These are phyloP conservation scores for Nephila pilipes DNA, from an alignment of 1,140 invertebrate species.

Conservation along the genomic window DNA sequence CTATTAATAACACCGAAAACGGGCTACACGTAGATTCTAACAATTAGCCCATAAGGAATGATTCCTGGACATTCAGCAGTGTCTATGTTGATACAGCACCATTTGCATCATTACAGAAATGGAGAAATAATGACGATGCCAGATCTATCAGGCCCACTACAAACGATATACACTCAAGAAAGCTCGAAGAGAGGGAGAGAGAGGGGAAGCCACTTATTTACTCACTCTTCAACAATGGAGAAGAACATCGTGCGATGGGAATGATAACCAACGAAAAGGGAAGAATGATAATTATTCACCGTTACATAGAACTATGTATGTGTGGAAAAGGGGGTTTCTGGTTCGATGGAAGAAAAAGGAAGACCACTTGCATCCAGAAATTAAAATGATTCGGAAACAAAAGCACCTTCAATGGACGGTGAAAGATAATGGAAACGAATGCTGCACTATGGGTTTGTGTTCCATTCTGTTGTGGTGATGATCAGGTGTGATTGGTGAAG, in stretches of 20 bases:
- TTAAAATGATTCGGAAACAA: conserved; percentile 32
- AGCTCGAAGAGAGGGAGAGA: not conserved
- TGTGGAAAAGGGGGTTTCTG: conserved; percentile 54
- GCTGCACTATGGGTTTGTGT: not conserved
- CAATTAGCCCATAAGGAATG: conserved; percentile 25
- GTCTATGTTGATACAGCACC: conserved; percentile 34
- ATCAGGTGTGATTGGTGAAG: not conserved
- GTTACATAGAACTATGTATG: not conserved
- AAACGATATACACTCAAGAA: not conserved
- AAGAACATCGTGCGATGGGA: conserved; percentile 43
- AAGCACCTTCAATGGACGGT: not conserved
- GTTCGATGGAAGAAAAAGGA: conserved; percentile 1
- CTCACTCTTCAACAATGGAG: conserved; percentile 32
- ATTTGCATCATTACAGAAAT: conserved; percentile 54
- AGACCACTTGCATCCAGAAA: not conserved
- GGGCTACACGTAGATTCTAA: not conserved
- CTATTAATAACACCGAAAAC: not conserved
- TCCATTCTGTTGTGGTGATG: not conserved
- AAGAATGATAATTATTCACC: conserved; percentile 47
- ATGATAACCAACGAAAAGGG: conserved; percentile 19
- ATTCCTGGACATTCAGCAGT: not conserved
- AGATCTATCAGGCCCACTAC: not conserved
- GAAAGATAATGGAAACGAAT: not conserved
- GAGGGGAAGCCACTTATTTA: conserved; percentile 46
- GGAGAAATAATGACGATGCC: conserved; percentile 56